Evolutionary conservation across 2,797 vertebrate species (phyloP).

Genomic region (Staurois parvus): DNA sequence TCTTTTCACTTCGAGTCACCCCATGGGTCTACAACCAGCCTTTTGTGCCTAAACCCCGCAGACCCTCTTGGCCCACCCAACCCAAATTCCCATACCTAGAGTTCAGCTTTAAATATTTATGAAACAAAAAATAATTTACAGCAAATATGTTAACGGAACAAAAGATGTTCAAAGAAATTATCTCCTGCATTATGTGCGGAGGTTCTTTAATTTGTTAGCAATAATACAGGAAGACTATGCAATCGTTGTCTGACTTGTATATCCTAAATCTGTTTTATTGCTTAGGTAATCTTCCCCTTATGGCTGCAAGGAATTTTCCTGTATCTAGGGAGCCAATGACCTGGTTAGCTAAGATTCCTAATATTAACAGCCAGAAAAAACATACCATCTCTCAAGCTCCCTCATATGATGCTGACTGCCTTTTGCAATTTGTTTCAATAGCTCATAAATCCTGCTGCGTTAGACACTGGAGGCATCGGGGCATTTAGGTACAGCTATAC

Average conservation of each 20-base stretch:
- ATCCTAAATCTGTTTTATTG: conserved; percentile 52
- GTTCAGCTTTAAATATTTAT: no score
- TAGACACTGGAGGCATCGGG: conserved; percentile 11
- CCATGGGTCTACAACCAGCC: no score
- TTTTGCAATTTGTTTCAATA: conserved; percentile 40
- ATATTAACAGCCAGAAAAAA: conserved; percentile 40
- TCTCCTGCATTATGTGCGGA: not conserved
- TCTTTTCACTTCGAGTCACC: no score
- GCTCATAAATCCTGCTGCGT: conserved; percentile 32
- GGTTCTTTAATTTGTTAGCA: not conserved
- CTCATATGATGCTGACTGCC: conserved; percentile 17
- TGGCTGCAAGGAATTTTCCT: conserved; percentile 20
- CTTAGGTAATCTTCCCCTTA: conserved; percentile 52
- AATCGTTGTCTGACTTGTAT: conserved; percentile 22
- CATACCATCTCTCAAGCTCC: conserved; percentile 33
- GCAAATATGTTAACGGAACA: no score
- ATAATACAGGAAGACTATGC: conserved; percentile 1
- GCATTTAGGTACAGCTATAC: conserved; percentile 8
- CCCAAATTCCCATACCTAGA: no score
- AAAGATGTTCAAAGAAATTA: no score
- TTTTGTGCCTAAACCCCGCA: no score
- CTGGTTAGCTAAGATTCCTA: conserved; percentile 55
- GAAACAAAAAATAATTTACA: no score
- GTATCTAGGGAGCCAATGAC: conserved; percentile 43
- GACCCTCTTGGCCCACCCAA: no score